Evolutionary conservation across 23 tunicate genomes (phyloP), one percentile per base, ranked within the genome.

Genomic region (Halocynthia roretzi): DNA sequence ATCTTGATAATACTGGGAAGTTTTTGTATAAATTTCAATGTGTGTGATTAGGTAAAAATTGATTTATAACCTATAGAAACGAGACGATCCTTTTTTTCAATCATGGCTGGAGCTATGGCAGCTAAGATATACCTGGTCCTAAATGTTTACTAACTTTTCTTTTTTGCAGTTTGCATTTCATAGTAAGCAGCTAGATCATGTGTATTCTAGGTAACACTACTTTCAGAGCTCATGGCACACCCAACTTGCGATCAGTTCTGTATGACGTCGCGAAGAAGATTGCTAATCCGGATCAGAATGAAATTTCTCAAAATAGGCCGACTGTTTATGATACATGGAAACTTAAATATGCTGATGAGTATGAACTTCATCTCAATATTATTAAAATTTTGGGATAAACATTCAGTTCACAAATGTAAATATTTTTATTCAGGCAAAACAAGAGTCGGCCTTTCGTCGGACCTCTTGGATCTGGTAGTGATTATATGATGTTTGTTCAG

Each of bases 281-380:
- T 22, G 67, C 77, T 11, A 92, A 92, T 79, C 98, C 98, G 5
- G 67, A 75, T 60, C 68, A 60, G 6, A 18, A 67, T 8, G 98
- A 92, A 82, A 40, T 78, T 48, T 52, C 50, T 52, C 64, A 78
- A 0, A 74, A 70, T 12, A 74, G 98, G 65, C 67, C 82, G 10
- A 69, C 87, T 5, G 98, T 92, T 61, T 92, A 73, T 86, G 98
- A 92, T 60, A 92, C 98, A 6, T 92, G 98, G 98, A 70, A 87
- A 54, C 14, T 65, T 12, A 68, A 72, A 57, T 61, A 23, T 17
- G 77, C 71, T 63, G 97, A 90, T 61, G 48, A 52, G 54, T 53
- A 72, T 7, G 68, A 31, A 4, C 1, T 31, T 31, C 44, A 31
- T 0, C 44, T 31, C 4, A 4, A 31, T 31, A 31, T 31, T 31